phyloP scores from a whole-genome alignment of 2,888 invertebrate genomes.

The Drosophila gaucha region DNA sequence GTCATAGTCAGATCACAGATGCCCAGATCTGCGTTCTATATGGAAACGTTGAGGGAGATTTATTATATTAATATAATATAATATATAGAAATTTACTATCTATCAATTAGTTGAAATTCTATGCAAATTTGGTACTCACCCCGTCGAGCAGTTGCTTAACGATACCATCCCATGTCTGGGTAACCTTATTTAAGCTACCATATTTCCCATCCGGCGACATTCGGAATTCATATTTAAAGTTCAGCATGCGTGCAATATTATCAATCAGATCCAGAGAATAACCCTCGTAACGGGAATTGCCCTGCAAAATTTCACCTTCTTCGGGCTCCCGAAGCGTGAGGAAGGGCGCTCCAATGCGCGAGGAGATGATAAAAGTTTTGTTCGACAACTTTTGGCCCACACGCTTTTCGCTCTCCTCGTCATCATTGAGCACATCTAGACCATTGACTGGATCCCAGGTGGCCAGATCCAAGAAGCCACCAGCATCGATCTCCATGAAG shows the following conservation, averaged over 20 bases:
- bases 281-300: conserved; percentile 93
- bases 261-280: conserved; percentile 96
- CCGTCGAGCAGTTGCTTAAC: conserved; percentile 90
- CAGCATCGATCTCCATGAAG: conserved; percentile 88
- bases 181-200: conserved; percentile 88
- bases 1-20: conserved; percentile 98
- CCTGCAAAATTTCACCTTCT: conserved; percentile 87
- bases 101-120: no score
- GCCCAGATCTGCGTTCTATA: conserved; percentile 96
- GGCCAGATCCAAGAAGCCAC: conserved; percentile 86
- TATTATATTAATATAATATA: background rate
- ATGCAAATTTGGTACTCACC: conserved; percentile 85
- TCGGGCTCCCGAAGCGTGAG: conserved; percentile 86
- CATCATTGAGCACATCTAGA: conserved; percentile 85
- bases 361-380: conserved; percentile 89
- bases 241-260: conserved; percentile 89
- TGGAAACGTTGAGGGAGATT: background rate
- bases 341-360: conserved; percentile 90
- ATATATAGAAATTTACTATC: no score
- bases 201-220: conserved; percentile 90
- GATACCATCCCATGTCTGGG: conserved; percentile 92
- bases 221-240: conserved; percentile 90
- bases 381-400: conserved; percentile 86
- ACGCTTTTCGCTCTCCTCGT: conserved; percentile 87
- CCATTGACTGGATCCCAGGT: conserved; percentile 84